A percentile compares a stretch with the other conserved stretches of the same genome.
phyloP scores from a whole-genome alignment of 2,113 vertebrate species.

The Buteo buteo region DNA sequence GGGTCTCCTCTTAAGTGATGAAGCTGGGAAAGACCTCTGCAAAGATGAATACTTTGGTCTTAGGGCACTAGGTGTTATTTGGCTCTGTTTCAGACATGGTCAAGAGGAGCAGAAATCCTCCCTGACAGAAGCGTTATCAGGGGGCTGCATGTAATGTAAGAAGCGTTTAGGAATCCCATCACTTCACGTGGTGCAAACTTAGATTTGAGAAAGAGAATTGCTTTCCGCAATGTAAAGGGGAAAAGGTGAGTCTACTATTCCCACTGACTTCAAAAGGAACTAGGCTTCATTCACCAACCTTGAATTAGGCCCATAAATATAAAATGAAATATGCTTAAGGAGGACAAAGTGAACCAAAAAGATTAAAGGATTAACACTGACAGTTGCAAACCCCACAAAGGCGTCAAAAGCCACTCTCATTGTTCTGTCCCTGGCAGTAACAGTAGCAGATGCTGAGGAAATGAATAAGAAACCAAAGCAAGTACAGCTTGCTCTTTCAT shows the following conservation, averaged over 20 bases:
- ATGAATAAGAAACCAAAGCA: neutral
- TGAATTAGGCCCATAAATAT: neutral
- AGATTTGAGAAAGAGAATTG: neutral
- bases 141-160: neutral
- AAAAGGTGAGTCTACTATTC: neutral
- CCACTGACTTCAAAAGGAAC: neutral
- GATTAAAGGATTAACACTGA: conserved; percentile 12
- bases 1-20: neutral
- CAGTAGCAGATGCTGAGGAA: neutral
- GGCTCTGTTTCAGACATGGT: neutral
- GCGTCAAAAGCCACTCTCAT: neutral
- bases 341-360: neutral
- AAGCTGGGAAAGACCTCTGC: neutral
- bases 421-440: neutral
- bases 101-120: neutral
- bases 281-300: neutral
- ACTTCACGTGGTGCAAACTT: neutral
- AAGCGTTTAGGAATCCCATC: neutral
- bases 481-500: neutral
- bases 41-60: neutral
- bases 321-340: conserved; percentile 8
- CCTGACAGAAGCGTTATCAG: neutral
- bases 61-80: neutral
- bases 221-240: neutral
- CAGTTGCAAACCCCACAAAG: neutral